Evolutionary conservation across 1,140 invertebrate species (phyloP).

Genomic region (Whitmania pigra): DNA sequence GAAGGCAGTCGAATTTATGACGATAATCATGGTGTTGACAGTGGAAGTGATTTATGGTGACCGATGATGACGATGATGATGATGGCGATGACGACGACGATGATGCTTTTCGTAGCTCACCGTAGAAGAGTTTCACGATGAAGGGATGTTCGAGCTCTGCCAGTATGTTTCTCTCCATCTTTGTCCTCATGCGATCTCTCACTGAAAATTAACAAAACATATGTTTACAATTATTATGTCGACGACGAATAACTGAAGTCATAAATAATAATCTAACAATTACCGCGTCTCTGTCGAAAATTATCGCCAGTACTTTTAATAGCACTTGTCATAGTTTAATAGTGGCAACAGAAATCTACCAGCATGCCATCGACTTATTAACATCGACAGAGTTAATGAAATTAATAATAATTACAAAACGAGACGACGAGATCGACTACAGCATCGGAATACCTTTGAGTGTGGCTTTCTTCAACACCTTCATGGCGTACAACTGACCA

Average conservation of each 20-base stretch:
- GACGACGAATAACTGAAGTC: too few species aligned
- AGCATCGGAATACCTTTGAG: constrained; percentile 60
- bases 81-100: constrained; percentile 7
- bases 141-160: constrained; percentile 96
- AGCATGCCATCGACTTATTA: too few species aligned
- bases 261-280: too few species aligned
- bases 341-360: too few species aligned
- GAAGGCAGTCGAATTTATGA: too few species aligned
- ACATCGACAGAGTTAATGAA: too few species aligned
- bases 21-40: background rate
- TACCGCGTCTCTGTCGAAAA: too few species aligned
- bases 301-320: too few species aligned
- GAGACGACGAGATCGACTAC: background rate
- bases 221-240: too few species aligned
- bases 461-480: constrained; percentile 96
- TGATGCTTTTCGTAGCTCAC: constrained; percentile 30
- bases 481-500: constrained; percentile 96
- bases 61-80: background rate
- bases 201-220: constrained; percentile 46
- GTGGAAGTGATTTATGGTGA: background rate
- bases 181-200: constrained; percentile 83
- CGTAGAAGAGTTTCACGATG: constrained; percentile 91
- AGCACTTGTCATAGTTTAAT: too few species aligned
- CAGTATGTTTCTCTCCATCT: constrained; percentile 94
- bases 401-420: background rate